Evolutionary conservation across 2,888 invertebrate species (phyloP).

Genomic region (Eupithecia pulchellata): DNA sequence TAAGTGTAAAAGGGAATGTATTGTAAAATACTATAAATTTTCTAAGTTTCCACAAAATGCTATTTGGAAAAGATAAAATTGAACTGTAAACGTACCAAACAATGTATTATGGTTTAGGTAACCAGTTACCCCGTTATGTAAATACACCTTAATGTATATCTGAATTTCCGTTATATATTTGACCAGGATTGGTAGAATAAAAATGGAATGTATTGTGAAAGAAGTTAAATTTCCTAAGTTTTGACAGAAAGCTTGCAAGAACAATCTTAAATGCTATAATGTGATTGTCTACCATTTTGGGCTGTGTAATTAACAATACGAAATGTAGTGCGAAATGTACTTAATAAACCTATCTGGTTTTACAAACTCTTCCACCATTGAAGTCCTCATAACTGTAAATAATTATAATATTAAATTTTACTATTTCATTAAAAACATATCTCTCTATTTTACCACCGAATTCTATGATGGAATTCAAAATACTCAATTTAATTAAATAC

Average conservation of each 20-base stretch:
- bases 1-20: no score
- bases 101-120: background rate
- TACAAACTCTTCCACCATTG: background rate
- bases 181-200: background rate
- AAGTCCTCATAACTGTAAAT: slow-evolving; percentile 39
- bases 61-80: background rate
- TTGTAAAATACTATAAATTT: no score
- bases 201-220: background rate
- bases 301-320: slow-evolving; percentile 58
- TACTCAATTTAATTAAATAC: slow-evolving; percentile 65
- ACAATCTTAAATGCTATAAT: slow-evolving; percentile 26
- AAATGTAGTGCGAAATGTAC: slow-evolving; percentile 29
- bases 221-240: background rate
- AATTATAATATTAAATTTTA: slow-evolving; percentile 23
- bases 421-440: slow-evolving; percentile 61
- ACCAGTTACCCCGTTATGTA: background rate
- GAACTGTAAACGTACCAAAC: background rate
- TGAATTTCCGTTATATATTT: background rate
- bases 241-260: background rate
- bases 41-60: no score
- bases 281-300: slow-evolving; percentile 59
- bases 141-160: background rate
- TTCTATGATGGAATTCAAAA: slow-evolving; percentile 56
- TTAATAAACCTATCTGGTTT: slow-evolving; percentile 3
- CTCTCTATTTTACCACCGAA: slow-evolving; percentile 73